Conservation (phyloP, 2,888 invertebrate species). For the Petrolisthes manimaculis region DNA sequence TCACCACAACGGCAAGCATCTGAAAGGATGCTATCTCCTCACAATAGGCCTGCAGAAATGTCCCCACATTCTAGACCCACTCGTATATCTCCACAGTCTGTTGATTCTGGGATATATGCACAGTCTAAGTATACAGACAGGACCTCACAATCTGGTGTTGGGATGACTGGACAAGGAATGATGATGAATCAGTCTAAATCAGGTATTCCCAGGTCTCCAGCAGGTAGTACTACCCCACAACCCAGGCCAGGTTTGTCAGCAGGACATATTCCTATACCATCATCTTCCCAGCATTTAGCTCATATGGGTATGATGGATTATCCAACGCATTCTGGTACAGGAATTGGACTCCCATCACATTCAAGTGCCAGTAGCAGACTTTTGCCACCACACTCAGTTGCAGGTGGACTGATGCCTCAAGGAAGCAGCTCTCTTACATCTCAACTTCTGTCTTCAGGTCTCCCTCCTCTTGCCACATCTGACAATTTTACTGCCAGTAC, state of each 20-base stretch:
- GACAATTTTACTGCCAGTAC: conserved; percentile 30
- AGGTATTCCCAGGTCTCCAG: conserved; percentile 19
- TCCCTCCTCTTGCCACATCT: conserved; percentile 27
- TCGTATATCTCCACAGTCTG: conserved; percentile 39
- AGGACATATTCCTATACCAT: conserved; percentile 21
- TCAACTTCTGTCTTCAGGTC: neutral
- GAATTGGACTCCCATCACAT: conserved; percentile 34
- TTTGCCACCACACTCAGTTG: conserved; percentile 19
- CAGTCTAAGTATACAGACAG: conserved; percentile 25
- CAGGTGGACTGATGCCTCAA: neutral
- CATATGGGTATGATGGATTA: conserved; percentile 35
- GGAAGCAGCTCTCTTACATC: neutral
- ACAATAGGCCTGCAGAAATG: conserved; percentile 36
- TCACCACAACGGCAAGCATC: conserved; percentile 36
- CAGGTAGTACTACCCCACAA: conserved; percentile 9
- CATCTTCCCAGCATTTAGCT: conserved; percentile 21
- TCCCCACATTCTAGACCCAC: conserved; percentile 31
- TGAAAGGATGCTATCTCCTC: conserved; percentile 22
- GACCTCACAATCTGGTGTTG: conserved; percentile 30
- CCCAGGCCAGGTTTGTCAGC: neutral
- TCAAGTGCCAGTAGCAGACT: conserved; percentile 10
- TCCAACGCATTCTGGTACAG: conserved; percentile 19
- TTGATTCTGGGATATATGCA: conserved; percentile 20
- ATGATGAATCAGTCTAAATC: conserved; percentile 16
- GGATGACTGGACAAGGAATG: conserved; percentile 17